A percentile compares a stretch with the other conserved stretches of the same genome.
Evolutionary conservation across 2,797 vertebrate species (phyloP).

Genomic region (Sebastes nivosus): DNA sequence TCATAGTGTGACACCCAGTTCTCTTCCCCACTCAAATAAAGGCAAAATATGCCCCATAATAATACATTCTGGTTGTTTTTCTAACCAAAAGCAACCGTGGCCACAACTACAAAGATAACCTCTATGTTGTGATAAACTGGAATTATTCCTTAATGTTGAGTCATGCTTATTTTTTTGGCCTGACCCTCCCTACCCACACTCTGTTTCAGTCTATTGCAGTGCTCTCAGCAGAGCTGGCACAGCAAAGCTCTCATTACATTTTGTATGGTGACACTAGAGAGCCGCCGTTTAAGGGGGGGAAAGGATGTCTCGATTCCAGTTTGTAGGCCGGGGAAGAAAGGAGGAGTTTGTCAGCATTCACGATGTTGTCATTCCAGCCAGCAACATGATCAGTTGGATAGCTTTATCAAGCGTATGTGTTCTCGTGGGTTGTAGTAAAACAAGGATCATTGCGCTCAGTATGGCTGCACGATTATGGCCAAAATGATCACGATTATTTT

Average conservation of each 20-base stretch:
- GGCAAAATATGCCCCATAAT: background rate
- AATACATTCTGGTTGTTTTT: background rate
- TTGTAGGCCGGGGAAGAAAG: background rate
- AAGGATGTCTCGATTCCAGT: constrained; percentile 42
- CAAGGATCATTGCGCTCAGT: background rate
- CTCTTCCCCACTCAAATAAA: background rate
- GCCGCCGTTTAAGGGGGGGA: constrained; percentile 22
- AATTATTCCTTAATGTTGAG: constrained; percentile 22
- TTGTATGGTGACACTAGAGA: constrained; percentile 54
- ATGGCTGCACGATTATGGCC: no score
- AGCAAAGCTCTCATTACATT: constrained; percentile 49
- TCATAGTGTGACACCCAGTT: background rate
- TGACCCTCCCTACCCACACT: constrained; percentile 13
- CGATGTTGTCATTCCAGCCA: constrained; percentile 13
- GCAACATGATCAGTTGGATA: constrained; percentile 1
- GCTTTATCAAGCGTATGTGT: background rate
- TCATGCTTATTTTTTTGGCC: constrained; percentile 23
- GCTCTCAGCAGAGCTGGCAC: constrained; percentile 59
- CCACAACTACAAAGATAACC: background rate
- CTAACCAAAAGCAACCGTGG: background rate
- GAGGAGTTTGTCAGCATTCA: constrained; percentile 27
- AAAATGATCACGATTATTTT: background rate
- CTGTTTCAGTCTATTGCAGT: constrained; percentile 29
- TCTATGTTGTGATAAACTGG: background rate
- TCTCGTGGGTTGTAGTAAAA: background rate